These are phyloP conservation scores for Tribolium castaneum DNA, from an alignment of 1,140 invertebrate genomes.

Conservation along the genomic window DNA sequence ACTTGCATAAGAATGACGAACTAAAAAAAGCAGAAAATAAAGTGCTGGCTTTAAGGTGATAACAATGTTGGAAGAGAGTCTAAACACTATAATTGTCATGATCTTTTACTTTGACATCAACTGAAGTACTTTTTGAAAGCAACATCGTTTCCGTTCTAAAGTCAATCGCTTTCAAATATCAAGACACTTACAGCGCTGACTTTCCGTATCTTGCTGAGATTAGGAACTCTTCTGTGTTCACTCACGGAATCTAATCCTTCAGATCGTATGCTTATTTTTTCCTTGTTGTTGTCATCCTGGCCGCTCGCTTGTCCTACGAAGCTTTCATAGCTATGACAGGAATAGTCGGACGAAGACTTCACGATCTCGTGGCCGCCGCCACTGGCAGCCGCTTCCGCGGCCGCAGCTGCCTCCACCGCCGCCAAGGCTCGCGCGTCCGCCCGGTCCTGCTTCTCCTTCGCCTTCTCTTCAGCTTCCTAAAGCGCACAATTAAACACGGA, in stretches of 20 bases:
- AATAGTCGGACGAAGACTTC: conserved; percentile 90
- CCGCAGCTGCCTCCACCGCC: conserved; percentile 67
- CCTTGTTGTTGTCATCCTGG: conserved; percentile 87
- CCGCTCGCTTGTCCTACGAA: conserved; percentile 88
- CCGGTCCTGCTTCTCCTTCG: neutral
- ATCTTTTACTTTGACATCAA: conserved; percentile 57
- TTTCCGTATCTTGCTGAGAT: conserved; percentile 81
- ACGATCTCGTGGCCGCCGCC: conserved; percentile 68
- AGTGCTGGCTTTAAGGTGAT: conserved; percentile 1
- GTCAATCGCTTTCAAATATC: conserved; percentile 57
- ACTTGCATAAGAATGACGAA: conserved; percentile 8
- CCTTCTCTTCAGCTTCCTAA: conserved; percentile 77
- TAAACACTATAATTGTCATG: conserved; percentile 65
- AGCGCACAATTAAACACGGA: neutral
- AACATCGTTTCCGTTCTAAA: conserved; percentile 43
- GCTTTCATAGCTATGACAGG: conserved; percentile 89
- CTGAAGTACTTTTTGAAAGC: conserved; percentile 43
- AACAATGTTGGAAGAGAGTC: conserved; percentile 51
- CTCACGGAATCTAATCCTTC: conserved; percentile 86
- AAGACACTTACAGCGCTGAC: conserved; percentile 87
- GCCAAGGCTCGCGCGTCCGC: conserved; percentile 70
- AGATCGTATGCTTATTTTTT: conserved; percentile 90
- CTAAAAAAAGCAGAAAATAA: conserved; percentile 18
- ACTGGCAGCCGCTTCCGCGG: conserved; percentile 57
- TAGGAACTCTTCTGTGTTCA: conserved; percentile 77